Evolutionary conservation across 2,888 invertebrate genomes (phyloP).

Genomic region (Fragum sueziense): DNA sequence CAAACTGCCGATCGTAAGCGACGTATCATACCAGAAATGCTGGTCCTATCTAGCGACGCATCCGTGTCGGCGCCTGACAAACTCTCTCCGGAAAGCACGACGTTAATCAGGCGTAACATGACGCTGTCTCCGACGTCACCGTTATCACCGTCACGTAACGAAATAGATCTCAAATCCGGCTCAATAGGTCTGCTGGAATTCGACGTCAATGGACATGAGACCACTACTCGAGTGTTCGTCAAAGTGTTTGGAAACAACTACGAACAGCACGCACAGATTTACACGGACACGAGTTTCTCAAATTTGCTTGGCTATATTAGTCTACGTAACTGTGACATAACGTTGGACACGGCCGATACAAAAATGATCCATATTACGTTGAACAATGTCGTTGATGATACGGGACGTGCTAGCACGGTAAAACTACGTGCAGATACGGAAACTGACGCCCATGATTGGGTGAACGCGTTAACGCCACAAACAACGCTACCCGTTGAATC

Average conservation of each 20-base stretch:
- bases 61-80: background rate
- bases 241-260: constrained; percentile 18
- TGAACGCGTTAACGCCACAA: constrained; percentile 1
- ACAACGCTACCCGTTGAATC: background rate
- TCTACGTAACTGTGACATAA: constrained; percentile 12
- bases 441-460: constrained; percentile 12
- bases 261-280: constrained; percentile 24
- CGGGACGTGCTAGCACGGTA: background rate
- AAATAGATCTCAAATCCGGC: constrained; percentile 6
- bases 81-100: background rate
- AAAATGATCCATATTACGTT: background rate
- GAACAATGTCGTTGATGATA: background rate
- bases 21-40: background rate
- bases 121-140: background rate
- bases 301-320: constrained; percentile 11
- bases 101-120: background rate
- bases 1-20: background rate
- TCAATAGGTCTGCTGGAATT: background rate
- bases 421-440: background rate
- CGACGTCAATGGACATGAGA: background rate
- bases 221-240: background rate
- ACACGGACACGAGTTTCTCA: constrained; percentile 5
- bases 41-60: background rate
- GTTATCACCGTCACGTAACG: background rate
- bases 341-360: background rate